These are phyloP conservation scores for Sardina pilchardus DNA, from an alignment of 2,113 vertebrate genomes.

Conservation along the genomic window DNA sequence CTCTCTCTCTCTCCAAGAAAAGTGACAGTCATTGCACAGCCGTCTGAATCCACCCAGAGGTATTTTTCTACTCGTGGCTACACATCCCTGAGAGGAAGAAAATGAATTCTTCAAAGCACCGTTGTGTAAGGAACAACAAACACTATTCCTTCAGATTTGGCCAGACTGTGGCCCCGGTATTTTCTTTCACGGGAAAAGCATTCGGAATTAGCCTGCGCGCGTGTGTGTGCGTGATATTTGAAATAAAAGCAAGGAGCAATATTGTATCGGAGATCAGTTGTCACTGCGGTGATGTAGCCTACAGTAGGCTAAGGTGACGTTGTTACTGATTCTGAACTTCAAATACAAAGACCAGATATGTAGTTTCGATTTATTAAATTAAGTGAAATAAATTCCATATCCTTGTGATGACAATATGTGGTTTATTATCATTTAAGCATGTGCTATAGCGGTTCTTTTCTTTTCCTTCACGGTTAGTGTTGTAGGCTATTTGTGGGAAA, in stretches of 20 bases:
- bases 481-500: neutral
- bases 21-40: slow-evolving; percentile 38
- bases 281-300: neutral
- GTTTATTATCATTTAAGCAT: neutral
- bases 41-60: neutral
- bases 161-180: neutral
- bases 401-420: neutral
- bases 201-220: neutral
- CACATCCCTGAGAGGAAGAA: slow-evolving; percentile 20
- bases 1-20: slow-evolving; percentile 33
- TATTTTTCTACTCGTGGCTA: neutral
- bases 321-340: neutral
- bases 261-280: neutral
- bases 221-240: neutral
- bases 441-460: neutral
- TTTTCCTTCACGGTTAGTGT: neutral
- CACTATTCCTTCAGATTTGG: neutral
- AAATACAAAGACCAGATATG: neutral
- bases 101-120: slow-evolving; percentile 13
- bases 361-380: neutral
- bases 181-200: neutral
- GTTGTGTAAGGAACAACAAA: slow-evolving; percentile 44
- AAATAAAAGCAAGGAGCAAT: neutral
- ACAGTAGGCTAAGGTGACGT: neutral
- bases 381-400: neutral